A percentile compares a stretch with the other conserved stretches of the same genome.
Conservation (phyloP, 2,113 vertebrate species). For the Formicarius rufipectus region DNA sequence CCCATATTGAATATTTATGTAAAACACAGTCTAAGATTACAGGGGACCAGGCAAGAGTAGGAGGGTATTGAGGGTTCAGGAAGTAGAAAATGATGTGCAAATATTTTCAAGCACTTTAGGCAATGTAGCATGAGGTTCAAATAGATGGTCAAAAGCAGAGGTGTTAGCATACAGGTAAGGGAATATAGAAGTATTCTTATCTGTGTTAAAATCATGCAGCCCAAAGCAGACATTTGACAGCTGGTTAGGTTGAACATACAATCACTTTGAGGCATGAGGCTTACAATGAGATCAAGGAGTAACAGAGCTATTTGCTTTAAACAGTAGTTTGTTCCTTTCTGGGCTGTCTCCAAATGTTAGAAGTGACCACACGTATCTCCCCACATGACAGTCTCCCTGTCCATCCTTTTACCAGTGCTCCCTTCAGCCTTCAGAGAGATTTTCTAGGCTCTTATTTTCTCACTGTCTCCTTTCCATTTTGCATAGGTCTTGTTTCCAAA, state of each 20-base stretch:
- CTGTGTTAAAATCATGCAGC: not conserved
- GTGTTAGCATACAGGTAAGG: not conserved
- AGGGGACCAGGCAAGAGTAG: not conserved
- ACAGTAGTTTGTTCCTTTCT: not conserved
- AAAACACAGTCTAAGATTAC: not conserved
- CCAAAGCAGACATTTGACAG: not conserved
- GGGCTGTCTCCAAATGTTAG: not conserved
- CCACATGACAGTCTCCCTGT: not conserved
- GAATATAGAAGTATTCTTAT: not conserved
- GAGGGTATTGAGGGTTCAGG: not conserved
- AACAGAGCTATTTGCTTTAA: not conserved
- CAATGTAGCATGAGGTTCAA: not conserved
- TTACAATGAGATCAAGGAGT: not conserved
- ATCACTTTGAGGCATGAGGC: not conserved
- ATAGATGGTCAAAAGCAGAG: not conserved
- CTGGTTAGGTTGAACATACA: not conserved
- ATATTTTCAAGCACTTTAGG: not conserved
- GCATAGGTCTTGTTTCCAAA: not conserved
- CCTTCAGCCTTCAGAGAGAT: not conserved
- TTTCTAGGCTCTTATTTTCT: not conserved
- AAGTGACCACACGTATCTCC: not conserved
- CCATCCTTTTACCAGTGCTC: not conserved
- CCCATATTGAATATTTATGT: not conserved
- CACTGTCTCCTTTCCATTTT: not conserved
- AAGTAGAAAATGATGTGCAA: not conserved